phyloP scores from a whole-genome alignment of 2,113 vertebrate species.

The Gambusia holbrooki region DNA sequence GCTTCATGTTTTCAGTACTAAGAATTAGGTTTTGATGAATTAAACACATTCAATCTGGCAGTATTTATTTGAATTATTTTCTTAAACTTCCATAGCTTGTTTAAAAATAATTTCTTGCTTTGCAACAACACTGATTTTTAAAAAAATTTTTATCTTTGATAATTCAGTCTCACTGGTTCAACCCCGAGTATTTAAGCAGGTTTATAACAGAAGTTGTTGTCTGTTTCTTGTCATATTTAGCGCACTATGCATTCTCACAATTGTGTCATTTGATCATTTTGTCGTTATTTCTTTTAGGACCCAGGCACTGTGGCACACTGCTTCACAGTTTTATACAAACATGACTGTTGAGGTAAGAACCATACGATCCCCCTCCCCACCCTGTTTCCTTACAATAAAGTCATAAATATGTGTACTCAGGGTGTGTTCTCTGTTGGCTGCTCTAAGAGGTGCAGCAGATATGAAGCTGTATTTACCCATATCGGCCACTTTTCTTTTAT shows the following conservation, averaged over 20 bases:
- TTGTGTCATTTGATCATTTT: neutral
- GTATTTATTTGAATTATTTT: neutral
- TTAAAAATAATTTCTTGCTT: neutral
- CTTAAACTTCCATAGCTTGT: no score
- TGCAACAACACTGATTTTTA: neutral
- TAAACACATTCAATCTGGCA: neutral
- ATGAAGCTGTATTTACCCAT: neutral
- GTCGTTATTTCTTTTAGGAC: slow-evolving; percentile 51
- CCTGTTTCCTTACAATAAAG: neutral
- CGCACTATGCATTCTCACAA: neutral
- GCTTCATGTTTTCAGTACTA: no score
- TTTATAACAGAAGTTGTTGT: no score
- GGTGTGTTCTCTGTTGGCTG: neutral
- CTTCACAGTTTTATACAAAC: slow-evolving; percentile 84
- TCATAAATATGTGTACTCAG: neutral
- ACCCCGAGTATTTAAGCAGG: no score
- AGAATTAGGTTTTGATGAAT: no score
- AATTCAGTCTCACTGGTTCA: neutral
- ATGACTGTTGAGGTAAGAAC: slow-evolving; percentile 85
- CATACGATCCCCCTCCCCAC: neutral
- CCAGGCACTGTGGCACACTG: slow-evolving; percentile 84
- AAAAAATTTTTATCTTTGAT: neutral
- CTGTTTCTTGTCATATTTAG: neutral
- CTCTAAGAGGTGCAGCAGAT: neutral
- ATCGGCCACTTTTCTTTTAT: no score